phyloP scores from a whole-genome alignment of 2,113 vertebrate genomes.

The Platycercus adscitus region DNA sequence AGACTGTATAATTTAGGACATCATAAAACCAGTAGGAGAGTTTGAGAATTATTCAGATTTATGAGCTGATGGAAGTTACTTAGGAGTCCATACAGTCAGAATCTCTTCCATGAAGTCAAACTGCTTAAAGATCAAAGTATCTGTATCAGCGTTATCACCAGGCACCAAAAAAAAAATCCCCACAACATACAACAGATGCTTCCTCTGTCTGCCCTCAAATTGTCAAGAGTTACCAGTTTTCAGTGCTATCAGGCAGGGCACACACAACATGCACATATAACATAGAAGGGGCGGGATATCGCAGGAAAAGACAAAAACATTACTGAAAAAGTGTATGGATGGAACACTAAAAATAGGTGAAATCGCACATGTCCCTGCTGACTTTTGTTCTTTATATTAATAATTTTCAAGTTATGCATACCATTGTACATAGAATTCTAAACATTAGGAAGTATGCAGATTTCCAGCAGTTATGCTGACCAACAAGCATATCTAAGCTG shows the following conservation, averaged over 20 bases:
- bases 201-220: neutral
- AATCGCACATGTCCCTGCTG: neutral
- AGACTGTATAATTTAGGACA: constrained; percentile 19
- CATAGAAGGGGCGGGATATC: neutral
- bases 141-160: constrained; percentile 35
- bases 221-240: neutral
- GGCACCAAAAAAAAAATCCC: neutral
- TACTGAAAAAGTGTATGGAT: neutral
- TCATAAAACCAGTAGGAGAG: constrained; percentile 52
- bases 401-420: neutral
- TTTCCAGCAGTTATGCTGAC: neutral
- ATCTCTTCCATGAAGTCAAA: constrained; percentile 43
- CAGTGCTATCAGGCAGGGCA: neutral
- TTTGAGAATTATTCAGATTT: constrained; percentile 54
- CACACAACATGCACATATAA: neutral
- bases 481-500: neutral
- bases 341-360: neutral
- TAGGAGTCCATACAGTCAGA: neutral
- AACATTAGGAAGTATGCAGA: neutral
- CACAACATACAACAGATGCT: constrained; percentile 21
- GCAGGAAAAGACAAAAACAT: neutral
- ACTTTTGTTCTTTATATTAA: neutral
- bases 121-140: constrained; percentile 58
- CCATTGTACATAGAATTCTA: neutral
- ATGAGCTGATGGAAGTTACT: constrained; percentile 49